These are phyloP conservation scores for Mythimna vitellina DNA, from an alignment of 2,888 invertebrate species.

Conservation along the genomic window DNA sequence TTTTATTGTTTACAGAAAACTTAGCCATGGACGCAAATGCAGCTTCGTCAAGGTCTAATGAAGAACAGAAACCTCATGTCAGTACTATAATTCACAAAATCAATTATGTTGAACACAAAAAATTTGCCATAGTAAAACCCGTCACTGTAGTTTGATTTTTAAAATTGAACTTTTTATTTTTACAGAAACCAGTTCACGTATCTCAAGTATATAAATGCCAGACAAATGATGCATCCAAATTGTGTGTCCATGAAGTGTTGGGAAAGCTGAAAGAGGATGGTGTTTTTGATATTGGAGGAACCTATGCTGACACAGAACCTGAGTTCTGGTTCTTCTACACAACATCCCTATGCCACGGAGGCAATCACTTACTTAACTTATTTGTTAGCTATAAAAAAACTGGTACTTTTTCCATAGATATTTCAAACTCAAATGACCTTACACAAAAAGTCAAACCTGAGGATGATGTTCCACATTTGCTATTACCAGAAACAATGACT, in stretches of 20 bases:
- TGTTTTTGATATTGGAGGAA: slow-evolving; percentile 83
- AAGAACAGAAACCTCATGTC: slow-evolving; percentile 24
- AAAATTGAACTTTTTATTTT: slow-evolving; percentile 39
- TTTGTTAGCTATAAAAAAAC: slow-evolving; percentile 79
- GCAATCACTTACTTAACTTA: slow-evolving; percentile 77
- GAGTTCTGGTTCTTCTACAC: slow-evolving; percentile 84
- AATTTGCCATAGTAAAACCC: background rate
- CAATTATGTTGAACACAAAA: background rate
- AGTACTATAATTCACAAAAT: background rate
- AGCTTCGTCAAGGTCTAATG: slow-evolving; percentile 2
- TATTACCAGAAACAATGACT: slow-evolving; percentile 61
- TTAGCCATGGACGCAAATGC: slow-evolving; percentile 16
- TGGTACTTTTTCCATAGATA: slow-evolving; percentile 73
- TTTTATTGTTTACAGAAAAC: slow-evolving; percentile 30
- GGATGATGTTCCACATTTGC: slow-evolving; percentile 54
- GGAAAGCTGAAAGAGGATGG: slow-evolving; percentile 69
- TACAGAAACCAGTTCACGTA: slow-evolving; percentile 69
- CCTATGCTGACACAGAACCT: slow-evolving; percentile 71
- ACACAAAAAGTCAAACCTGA: slow-evolving; percentile 44
- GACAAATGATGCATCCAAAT: slow-evolving; percentile 71
- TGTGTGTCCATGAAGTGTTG: slow-evolving; percentile 75
- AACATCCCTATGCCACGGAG: slow-evolving; percentile 74
- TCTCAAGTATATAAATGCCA: slow-evolving; percentile 74
- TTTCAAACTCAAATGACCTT: slow-evolving; percentile 70
- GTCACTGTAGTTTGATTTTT: background rate